These are phyloP conservation scores for Gryllus bimaculatus DNA, from an alignment of 1,140 invertebrate species.

Conservation along the genomic window DNA sequence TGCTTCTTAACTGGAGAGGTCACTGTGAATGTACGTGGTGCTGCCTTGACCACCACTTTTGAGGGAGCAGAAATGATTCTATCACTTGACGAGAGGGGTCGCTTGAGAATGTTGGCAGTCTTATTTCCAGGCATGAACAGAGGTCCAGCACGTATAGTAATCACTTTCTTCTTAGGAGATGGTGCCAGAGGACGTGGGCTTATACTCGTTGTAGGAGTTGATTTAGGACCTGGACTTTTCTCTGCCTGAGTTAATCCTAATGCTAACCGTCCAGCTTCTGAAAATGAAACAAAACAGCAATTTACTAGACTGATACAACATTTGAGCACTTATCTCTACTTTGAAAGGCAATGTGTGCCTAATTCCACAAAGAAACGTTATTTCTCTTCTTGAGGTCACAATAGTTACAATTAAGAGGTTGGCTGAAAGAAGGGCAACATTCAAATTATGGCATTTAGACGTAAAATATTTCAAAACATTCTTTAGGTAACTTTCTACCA, in stretches of 20 bases:
- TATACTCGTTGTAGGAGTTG: constrained; percentile 26
- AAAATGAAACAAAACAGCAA: too few relatives aligned
- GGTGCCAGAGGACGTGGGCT: neutral
- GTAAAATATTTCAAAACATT: too few relatives aligned
- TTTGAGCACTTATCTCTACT: too few relatives aligned
- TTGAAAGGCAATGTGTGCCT: too few relatives aligned
- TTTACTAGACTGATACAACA: too few relatives aligned
- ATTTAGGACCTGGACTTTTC: constrained; percentile 30
- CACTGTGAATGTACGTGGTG: constrained; percentile 23
- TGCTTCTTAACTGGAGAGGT: constrained; percentile 21
- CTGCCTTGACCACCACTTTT: constrained; percentile 28
- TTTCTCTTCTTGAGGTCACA: too few relatives aligned
- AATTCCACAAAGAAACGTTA: too few relatives aligned
- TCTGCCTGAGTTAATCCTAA: constrained; percentile 47
- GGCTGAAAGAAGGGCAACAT: too few relatives aligned
- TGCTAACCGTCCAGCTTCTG: constrained; percentile 65
- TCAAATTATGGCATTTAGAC: too few relatives aligned
- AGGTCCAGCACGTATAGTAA: constrained; percentile 36
- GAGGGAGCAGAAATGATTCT: constrained; percentile 31
- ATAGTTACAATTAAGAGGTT: too few relatives aligned
- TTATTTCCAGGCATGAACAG: constrained; percentile 30
- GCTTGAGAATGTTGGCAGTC: constrained; percentile 32
- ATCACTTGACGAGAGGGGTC: constrained; percentile 22
- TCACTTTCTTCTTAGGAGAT: constrained; percentile 30
- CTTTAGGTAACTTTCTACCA: too few relatives aligned